Base-by-base conservation (phyloP, 2,888 invertebrate species). In the Lithophane ornitopus region DNA sequence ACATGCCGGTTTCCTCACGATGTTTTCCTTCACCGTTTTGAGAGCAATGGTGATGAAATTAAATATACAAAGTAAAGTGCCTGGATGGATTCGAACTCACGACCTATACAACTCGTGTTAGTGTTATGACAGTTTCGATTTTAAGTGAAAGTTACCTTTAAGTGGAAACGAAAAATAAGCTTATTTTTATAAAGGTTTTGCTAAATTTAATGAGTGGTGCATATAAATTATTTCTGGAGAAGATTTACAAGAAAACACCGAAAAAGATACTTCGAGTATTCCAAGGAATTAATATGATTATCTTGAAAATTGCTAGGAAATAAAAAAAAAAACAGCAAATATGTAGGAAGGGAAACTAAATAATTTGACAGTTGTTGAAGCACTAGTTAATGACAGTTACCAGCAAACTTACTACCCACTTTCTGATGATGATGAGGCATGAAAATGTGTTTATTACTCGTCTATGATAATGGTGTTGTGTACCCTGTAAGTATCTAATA, bases 401-500 rank as follows among this genome's bases (percentile, higher is more conserved):
- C 44, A 54, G 26, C 34, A 46, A 12, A 61, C 7, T 46, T 19
- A 68, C 41, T 62, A 41, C 16, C 22, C 7, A 6, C 11, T 56
- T 46, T 54, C 49, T 63, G 34, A 52, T 22, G 34, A 39, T n/a
- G 34, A 65, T 67, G 4, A 49, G 26, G 8, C 34, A 56, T 62
- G 28, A 16, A 66, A 80, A 67, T 49, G 1, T 76, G 70, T 67
- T 70, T 71, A 65, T 68, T 65, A 65, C 16, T 81, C 4, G 0
- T 28, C 3, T 26, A 34, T 80, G 54, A 65, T 56, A 28, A 65
- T 54, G 14, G 34, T 56, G 49, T 62, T 67, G 71, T 76, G 70
- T 70, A 69, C 70, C 7, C 34, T 77, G 78, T 84, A 79, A 81
- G 75, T 77, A 80, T 72, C 78, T 75, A 72, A 83, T 79, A 76